These are phyloP conservation scores for Pocillopora meandrina DNA, from an alignment of 92 coral and sea anemone genomes.

Conservation along the genomic window DNA sequence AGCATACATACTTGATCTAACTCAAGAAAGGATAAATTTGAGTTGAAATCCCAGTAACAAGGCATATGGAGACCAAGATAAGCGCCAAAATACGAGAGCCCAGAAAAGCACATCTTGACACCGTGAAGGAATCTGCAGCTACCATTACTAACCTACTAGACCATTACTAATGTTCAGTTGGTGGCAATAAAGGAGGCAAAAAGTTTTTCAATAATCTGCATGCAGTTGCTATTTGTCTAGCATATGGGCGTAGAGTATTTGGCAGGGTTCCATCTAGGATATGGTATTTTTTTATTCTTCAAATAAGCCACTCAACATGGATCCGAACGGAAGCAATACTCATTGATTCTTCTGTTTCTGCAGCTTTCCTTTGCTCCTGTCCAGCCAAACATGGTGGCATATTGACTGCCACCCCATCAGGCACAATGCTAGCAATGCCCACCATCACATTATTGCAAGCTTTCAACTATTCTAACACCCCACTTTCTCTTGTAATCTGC, in stretches of 20 bases:
- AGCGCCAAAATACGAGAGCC: too few relatives aligned
- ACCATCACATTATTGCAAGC: background rate
- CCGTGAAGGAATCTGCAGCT: too few relatives aligned
- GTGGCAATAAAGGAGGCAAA: slow-evolving; percentile 8
- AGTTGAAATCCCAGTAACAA: too few relatives aligned
- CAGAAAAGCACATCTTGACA: too few relatives aligned
- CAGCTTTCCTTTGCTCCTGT: background rate
- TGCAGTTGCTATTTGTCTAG: background rate
- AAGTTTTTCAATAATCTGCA: background rate
- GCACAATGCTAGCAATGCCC: slow-evolving; percentile 29
- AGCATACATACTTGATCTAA: too few relatives aligned
- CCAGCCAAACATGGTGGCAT: slow-evolving; percentile 56
- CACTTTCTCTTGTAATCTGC: slow-evolving; percentile 43
- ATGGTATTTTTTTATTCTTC: slow-evolving; percentile 18
- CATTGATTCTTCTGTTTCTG: background rate
- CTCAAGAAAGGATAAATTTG: too few relatives aligned
- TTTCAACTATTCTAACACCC: background rate
- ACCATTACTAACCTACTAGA: too few relatives aligned
- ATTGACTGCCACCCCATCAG: slow-evolving; percentile 52
- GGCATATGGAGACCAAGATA: too few relatives aligned
- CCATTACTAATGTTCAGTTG: background rate
- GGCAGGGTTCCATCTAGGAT: slow-evolving; percentile 9
- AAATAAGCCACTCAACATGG: slow-evolving; percentile 11
- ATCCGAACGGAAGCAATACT: slow-evolving; percentile 35
- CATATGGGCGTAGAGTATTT: slow-evolving; percentile 2